Conservation (phyloP, 1,140 invertebrate genomes). For the Thalassaphorura encarpata region DNA sequence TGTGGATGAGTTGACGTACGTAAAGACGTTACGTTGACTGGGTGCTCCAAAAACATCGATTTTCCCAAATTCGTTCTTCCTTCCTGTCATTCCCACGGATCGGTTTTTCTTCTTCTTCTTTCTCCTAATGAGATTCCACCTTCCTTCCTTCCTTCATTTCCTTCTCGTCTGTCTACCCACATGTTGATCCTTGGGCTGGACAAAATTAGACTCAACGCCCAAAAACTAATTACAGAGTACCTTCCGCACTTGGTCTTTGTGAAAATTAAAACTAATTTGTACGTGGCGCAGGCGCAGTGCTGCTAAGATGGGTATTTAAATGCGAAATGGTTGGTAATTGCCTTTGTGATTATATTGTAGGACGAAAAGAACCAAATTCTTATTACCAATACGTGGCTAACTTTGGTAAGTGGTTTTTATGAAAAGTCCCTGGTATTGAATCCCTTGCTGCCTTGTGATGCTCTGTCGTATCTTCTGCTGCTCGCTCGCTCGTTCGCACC, state of each 20-base stretch:
- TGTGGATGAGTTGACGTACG: too few species aligned
- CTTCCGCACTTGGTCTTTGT: background rate
- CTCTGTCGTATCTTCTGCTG: too few species aligned
- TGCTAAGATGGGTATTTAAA: background rate
- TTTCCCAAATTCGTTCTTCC: too few species aligned
- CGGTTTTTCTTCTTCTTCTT: too few species aligned
- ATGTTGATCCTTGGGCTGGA: background rate
- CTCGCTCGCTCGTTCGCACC: too few species aligned
- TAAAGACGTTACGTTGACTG: too few species aligned
- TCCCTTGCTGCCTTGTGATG: too few species aligned
- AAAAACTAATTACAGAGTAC: background rate
- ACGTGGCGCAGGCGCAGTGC: background rate
- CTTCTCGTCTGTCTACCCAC: background rate
- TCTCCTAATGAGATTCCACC: too few species aligned
- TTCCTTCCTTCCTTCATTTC: too few species aligned
- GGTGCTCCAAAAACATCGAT: too few species aligned
- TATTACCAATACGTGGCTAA: conserved; percentile 48
- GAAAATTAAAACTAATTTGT: background rate
- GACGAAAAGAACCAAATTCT: conserved; percentile 55
- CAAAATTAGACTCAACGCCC: background rate
- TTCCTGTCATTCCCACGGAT: too few species aligned
- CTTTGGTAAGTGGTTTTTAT: conserved; percentile 43
- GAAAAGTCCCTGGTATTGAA: too few species aligned
- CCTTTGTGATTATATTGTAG: conserved; percentile 38
- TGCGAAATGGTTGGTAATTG: conserved; percentile 15